Evolutionary conservation across 2,113 vertebrate species (phyloP), one percentile per base, ranked within the genome.

Genomic region (Corythoichthys haematopterus): DNA sequence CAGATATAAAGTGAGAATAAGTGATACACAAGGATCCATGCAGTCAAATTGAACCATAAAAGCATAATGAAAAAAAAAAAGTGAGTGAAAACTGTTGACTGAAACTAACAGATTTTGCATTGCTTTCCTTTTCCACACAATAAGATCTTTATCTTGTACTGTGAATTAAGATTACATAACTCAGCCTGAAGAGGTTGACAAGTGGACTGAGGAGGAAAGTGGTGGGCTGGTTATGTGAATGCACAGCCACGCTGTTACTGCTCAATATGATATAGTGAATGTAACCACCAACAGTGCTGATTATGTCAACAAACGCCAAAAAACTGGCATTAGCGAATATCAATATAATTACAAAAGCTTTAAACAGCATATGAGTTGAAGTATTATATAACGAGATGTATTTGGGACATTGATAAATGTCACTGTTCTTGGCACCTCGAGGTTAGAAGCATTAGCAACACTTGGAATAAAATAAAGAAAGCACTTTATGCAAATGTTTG

Each of bases 161-260:
- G 50, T 70, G 53, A 74, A 70, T 68, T 56, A 28, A 69, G 66
- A 73, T 77, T 35, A 79, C 56, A 65, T 67, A 77, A 79, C 61
- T 7, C 55, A 20, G 6, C 8, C 40, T 43, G 40, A 68, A 72
- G 66, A 72, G 43, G 3, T 45, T 74, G 56, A 73, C 59, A 57
- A 70, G 55, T 37, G 64, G 48, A 62, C 20, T 57, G 57, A 50
- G 33, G 50, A 65, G 47, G 64, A 46, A 75, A 66, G 62, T 36
- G 16, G 64, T 72, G 62, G 20, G 50, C 59, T 71, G 48, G 50
- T 38, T 69, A 33, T 46, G 56, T 66, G 60, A 68, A 68, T 38
- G 60, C 55, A 67, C 58, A 67, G 52, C 64, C 0, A 38, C 28
- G 15, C 60, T 20, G 37, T 45, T 61, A 56, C 48, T 62, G 50